Base-by-base conservation (phyloP, 2,888 invertebrate genomes). In the Acanthosepion pharaonis region DNA sequence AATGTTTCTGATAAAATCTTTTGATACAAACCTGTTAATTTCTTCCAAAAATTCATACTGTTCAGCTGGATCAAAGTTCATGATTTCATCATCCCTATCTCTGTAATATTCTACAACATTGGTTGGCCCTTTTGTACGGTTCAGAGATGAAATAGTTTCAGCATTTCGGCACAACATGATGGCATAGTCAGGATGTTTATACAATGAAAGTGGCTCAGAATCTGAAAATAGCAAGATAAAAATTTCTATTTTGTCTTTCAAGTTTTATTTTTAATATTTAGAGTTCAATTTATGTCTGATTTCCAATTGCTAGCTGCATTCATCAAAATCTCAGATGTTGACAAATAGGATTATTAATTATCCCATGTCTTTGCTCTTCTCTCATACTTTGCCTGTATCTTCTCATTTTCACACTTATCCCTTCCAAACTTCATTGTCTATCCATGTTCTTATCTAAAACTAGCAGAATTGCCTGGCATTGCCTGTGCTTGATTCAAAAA, bases 21-120 rank as follows among this genome's bases (percentile, higher is more conserved):
- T n/a, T 18, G 5, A 59, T 78, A 55, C 94, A 42, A 78, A 94
- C 94, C 94, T 94, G 33, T 15, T 94, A 28, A 94, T 78, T 9
- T 94, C 64, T 49, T 59, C 94, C 53, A 94, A 59, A 48, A 94
- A 94, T 5, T 51, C 55, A 59, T 94, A 94, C 33, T 94, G 64
- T 20, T 94, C 94, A 25, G 42, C 28, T 11, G 94, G 94, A 9
- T 94, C 94, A 78, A 78, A 78, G n/a, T 94, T n/a, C 93, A 93
- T 93, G 49, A 93, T 53, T 51, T 93, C 93, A 51, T 93, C 93
- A 53, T 93, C 93, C 53, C 93, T 93, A 25, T 93, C 93, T 49
- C 51, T 23, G 11, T 93, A 93, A 93, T 93, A 93, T 93, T 93
- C 93, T 49, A 93, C 93, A 93, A 93, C 53, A 53, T 93, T 93